phyloP scores from a whole-genome alignment of 2,888 invertebrate species.

The Acrobasis repandana region DNA sequence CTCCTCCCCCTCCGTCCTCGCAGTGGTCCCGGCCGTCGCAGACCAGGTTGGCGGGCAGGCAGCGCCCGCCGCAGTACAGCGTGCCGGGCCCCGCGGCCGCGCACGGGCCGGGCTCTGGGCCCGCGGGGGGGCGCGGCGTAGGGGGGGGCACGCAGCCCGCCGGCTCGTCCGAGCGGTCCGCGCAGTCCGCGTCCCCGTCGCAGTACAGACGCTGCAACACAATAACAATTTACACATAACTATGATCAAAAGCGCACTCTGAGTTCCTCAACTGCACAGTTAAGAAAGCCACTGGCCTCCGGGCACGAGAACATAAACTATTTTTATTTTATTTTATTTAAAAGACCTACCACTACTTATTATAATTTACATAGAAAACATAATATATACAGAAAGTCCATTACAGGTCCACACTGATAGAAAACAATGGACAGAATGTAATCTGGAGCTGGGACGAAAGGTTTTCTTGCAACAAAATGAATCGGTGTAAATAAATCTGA shows the following conservation, averaged over 20 bases:
- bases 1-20: conserved; percentile 83
- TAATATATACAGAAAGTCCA: too few species aligned
- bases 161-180: conserved; percentile 88
- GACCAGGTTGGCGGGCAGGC: conserved; percentile 84
- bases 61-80: conserved; percentile 85
- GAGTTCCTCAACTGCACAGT: too few species aligned
- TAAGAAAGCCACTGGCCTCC: too few species aligned
- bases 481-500: too few species aligned
- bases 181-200: conserved; percentile 87
- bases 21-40: conserved; percentile 90
- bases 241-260: not conserved
- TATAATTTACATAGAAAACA: too few species aligned
- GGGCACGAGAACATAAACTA: too few species aligned
- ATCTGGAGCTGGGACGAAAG: too few species aligned
- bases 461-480: too few species aligned
- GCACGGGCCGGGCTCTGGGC: conserved; percentile 28
- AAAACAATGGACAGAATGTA: too few species aligned
- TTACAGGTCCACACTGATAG: too few species aligned
- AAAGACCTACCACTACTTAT: too few species aligned
- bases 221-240: not conserved
- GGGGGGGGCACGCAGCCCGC: conserved; percentile 55
- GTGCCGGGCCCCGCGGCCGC: conserved; percentile 65
- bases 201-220: conserved; percentile 78
- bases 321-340: too few species aligned
- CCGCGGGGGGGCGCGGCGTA: conserved; percentile 42